Base-by-base conservation (phyloP, 2,113 vertebrate species). In the Eolophus roseicapilla region DNA sequence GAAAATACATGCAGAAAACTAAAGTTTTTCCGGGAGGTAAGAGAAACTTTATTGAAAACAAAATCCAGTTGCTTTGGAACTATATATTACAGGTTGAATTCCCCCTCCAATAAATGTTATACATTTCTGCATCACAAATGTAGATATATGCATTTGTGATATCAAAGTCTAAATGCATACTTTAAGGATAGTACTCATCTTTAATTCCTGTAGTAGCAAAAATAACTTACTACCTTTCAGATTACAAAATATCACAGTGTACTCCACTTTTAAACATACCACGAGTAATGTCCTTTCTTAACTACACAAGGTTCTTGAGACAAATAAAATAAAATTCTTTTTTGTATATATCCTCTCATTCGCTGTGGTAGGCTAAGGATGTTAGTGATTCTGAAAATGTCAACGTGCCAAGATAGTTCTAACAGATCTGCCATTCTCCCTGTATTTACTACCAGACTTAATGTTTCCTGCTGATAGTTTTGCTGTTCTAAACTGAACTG, bases 391-490 rank as follows among this genome's bases (percentile, higher is more conserved):
- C 65, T 80, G 83, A 75, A 95, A 96, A 64, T 63, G 94, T 76
- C 75, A 90, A 73, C 75, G 37, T n/a, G 92, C 71, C 80, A 75
- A 70, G 88, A 84, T 6, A 86, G 74, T 88, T 89, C 71, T 67
- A 94, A 94, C 41, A 52, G 81, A 88, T 76, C 85, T 92, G 84
- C 76, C 81, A 41, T 75, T 96, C 82, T 64, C n/a, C 37, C 41
- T 91, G 85, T 78, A 96, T 96, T 98, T 95, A 96, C 96, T 71
- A 88, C 70, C 47, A 91, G 77, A 64, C 41, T 95, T 93, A 90
- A 91, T 86, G 84, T 85, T 92, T 97, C 82, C 93, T 79, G 53
- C 41, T 68, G 86, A 85, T 93, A 90, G 91, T n/a, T 93, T 73
- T 73, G 68, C 86, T 95, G 88, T 85, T 95, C 83, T 76, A 89